Evolutionary conservation across 2,888 invertebrate genomes (phyloP), one percentile per base, ranked within the genome.

Genomic region (Seira ritae): DNA sequence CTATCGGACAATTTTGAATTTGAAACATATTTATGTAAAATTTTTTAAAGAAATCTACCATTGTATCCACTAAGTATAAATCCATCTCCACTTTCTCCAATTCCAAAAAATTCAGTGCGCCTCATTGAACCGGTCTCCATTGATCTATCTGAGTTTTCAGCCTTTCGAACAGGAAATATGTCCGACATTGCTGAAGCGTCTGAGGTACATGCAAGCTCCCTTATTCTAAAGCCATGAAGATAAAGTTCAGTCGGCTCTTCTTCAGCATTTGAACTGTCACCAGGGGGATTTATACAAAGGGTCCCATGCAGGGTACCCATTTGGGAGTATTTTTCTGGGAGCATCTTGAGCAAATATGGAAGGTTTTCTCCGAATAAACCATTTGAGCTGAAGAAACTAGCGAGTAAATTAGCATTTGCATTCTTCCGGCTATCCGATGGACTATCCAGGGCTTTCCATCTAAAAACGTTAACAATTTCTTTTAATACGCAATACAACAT

Each of bases 261-360:
- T 1, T 2, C n/a, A 46, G 62, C 22, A 19, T 67, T 37, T 69
- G 17, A 50, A 10, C 77, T 22, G 0, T 90, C 90, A 68, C 92
- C 90, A 4, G 31, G 31, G 0, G 92, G 90, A 73, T 91, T 91
- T 65, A 89, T 76, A 68, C 83, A 87, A 78, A 94, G 90, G 19
- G 92, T 92, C 0, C 95, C 95, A 85, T 92, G 92, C 17, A 94
- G 89, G 0, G 92, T 91, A 1, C 95, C 95, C 91, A 93, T 94
- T 89, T 94, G 94, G 84, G 93, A 91, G 90, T 93, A 94, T 70
- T 93, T 93, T 1, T 91, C 90, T 62, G 87, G 88, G 15, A 88
- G 42, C 60, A 85, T 70, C 24, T 79, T 75, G 86, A 50, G 65
- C 46, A 87, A 75, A 66, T 79, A 81, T 50, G 86, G 46, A 31